These are phyloP conservation scores for Caretta caretta DNA, from an alignment of 2,113 vertebrate genomes.

Conservation along the genomic window DNA sequence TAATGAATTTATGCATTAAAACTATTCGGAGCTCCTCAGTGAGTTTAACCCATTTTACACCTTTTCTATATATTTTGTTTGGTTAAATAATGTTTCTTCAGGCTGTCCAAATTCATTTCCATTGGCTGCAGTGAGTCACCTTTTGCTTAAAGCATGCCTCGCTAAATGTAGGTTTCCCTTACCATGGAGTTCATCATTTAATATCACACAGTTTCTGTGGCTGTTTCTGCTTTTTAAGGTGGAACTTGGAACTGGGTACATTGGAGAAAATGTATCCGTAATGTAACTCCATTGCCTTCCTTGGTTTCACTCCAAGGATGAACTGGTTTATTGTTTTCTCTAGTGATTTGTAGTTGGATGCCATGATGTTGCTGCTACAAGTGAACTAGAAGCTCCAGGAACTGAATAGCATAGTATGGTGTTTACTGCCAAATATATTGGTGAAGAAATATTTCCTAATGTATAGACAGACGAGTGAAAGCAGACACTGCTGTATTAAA, in stretches of 20 bases:
- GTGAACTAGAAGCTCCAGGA: not conserved
- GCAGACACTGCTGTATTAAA: not conserved
- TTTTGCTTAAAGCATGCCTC: constrained; percentile 23
- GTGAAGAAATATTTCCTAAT: not conserved
- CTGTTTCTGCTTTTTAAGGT: not conserved
- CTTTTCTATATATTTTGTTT: not conserved
- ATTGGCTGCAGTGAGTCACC: not conserved
- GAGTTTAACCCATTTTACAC: not conserved
- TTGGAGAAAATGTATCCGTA: not conserved
- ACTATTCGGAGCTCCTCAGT: not conserved
- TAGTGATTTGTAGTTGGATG: not conserved
- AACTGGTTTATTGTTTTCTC: not conserved
- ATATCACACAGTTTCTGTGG: not conserved
- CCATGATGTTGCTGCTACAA: not conserved
- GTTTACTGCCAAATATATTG: not conserved
- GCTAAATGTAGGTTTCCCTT: constrained; percentile 24
- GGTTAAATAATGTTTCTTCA: not conserved
- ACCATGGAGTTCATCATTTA: not conserved
- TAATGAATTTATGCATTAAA: constrained; percentile 28
- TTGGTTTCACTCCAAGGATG: no score
- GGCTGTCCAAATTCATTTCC: not conserved
- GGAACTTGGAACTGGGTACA: not conserved
- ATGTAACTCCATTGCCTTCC: not conserved
- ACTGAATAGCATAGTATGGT: not conserved
- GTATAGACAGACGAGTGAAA: not conserved